These are phyloP conservation scores for Heterotis niloticus DNA, from an alignment of 2,113 vertebrate genomes.

Conservation along the genomic window DNA sequence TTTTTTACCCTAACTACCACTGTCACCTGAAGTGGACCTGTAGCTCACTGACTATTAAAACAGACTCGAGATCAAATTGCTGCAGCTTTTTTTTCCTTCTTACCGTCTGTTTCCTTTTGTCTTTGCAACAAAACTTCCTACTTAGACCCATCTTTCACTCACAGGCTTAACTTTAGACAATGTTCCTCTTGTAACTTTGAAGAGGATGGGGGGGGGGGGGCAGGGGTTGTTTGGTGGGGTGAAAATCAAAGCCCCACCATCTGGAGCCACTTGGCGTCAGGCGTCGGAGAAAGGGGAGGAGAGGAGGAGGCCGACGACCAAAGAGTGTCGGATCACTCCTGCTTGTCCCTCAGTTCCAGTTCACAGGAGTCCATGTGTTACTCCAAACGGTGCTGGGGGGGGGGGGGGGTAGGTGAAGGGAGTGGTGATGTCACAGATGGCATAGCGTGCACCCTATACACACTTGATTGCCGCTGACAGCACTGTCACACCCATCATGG, in stretches of 20 bases:
- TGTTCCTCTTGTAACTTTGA: constrained; percentile 29
- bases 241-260: background rate
- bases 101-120: background rate
- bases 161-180: constrained; percentile 32
- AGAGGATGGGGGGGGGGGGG: constrained; percentile 19
- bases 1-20: background rate
- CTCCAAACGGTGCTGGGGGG: background rate
- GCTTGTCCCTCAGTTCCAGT: background rate
- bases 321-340: no score
- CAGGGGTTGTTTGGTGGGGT: no score
- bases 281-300: background rate
- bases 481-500: background rate
- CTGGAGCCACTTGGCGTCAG: background rate
- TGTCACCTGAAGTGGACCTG: background rate
- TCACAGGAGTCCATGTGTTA: background rate
- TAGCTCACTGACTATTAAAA: no score
- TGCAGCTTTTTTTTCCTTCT: background rate
- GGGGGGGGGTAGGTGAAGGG: background rate
- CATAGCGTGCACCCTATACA: background rate
- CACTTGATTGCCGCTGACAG: background rate
- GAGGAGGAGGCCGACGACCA: no score
- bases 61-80: constrained; percentile 5
- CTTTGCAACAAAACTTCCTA: constrained; percentile 16
- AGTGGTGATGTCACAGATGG: background rate
- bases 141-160: constrained; percentile 1